phyloP scores from a whole-genome alignment of 92 coral and sea anemone species.

The Blastomussa wellsi region DNA sequence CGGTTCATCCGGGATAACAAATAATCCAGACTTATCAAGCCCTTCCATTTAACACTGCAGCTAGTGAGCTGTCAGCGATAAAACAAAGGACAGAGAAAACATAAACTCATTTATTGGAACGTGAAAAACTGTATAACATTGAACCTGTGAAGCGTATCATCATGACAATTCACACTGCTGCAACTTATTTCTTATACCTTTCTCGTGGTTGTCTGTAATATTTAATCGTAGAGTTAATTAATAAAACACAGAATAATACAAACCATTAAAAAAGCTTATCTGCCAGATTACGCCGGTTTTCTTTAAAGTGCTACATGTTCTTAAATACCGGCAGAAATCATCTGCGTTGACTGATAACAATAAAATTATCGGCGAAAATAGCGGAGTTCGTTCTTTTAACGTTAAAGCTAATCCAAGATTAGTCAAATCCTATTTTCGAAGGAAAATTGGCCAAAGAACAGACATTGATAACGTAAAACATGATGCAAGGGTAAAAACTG shows the following conservation, averaged over 20 bases:
- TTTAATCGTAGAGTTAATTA: not conserved
- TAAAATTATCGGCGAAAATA: not conserved
- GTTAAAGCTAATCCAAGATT: not conserved
- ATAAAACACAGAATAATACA: not conserved
- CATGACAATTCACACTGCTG: too few relatives aligned
- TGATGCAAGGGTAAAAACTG: not conserved
- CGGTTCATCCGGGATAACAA: not conserved
- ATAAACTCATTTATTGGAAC: too few relatives aligned
- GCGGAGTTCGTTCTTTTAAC: not conserved
- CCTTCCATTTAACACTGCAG: not conserved
- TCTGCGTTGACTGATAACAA: not conserved
- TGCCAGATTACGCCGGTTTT: not conserved
- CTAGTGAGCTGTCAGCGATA: too few relatives aligned
- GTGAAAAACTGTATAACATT: too few relatives aligned
- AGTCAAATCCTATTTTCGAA: not conserved
- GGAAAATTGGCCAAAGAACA: not conserved
- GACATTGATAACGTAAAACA: not conserved
- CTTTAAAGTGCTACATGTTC: not conserved
- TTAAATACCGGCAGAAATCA: not conserved
- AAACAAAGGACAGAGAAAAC: too few relatives aligned
- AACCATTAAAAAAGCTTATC: not conserved
- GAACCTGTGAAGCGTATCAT: too few relatives aligned
- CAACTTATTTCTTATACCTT: not conserved
- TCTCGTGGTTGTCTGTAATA: not conserved
- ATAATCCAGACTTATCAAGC: not conserved